A percentile compares a stretch with the other conserved stretches of the same genome.
Conservation (phyloP, 2,113 vertebrate species). For the Tachuris rubrigastra region DNA sequence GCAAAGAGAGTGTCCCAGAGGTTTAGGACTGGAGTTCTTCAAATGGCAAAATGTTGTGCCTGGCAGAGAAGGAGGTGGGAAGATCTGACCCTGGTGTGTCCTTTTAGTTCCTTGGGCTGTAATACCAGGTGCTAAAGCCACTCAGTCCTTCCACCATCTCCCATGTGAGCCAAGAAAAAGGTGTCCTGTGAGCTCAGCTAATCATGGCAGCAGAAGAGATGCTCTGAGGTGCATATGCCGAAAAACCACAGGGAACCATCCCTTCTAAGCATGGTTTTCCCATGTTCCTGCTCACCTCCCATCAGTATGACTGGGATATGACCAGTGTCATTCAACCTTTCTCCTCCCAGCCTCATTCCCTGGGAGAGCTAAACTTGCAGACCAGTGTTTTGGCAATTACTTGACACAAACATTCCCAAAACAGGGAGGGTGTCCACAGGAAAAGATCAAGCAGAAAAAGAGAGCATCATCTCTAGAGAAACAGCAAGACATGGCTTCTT, state of each 20-base stretch:
- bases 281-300: neutral
- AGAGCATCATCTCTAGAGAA: neutral
- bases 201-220: neutral
- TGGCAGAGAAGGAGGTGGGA: neutral
- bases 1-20: neutral
- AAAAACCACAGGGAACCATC: neutral
- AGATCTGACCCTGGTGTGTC: neutral
- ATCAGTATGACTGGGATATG: neutral
- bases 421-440: neutral
- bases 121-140: neutral
- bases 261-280: neutral
- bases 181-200: neutral
- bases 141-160: neutral
- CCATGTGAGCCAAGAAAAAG: neutral
- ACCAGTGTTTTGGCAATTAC: accelerated
- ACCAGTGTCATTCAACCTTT: neutral
- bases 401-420: neutral
- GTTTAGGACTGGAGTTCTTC: neutral
- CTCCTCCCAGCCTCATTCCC: neutral
- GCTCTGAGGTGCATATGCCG: neutral
- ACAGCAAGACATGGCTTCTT: neutral
- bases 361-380: neutral
- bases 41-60: neutral
- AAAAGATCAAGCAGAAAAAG: neutral
- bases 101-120: neutral